Evolutionary conservation across 1,140 invertebrate species (phyloP).

Genomic region (Hestina assimilis): DNA sequence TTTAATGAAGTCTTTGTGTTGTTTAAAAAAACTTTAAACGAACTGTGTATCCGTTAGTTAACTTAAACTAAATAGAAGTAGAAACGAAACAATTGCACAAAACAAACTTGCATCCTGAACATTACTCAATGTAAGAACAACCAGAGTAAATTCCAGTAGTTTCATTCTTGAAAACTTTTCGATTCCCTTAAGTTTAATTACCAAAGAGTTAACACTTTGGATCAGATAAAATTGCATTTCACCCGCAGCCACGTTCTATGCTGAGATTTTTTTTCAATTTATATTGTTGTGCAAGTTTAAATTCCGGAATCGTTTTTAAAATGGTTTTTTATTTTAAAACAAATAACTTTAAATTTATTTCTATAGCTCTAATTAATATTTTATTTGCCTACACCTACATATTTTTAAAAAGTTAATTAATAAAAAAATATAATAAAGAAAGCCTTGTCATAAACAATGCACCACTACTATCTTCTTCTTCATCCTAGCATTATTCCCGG

Average conservation of each 20-base stretch:
- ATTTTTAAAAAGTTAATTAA: too few species aligned
- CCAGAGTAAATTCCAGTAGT: neutral
- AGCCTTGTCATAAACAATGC: too few species aligned
- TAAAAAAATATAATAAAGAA: too few species aligned
- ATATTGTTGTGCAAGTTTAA: slow-evolving; percentile 21
- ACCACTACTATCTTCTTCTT: too few species aligned
- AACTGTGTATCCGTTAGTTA: neutral
- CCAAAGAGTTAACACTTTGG: slow-evolving; percentile 29
- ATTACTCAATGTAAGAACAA: slow-evolving; percentile 17
- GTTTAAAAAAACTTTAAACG: neutral
- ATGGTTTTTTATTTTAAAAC: neutral
- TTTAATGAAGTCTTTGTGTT: too few species aligned
- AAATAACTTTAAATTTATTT: neutral
- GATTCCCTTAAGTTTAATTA: slow-evolving; percentile 50
- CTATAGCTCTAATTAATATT: too few species aligned
- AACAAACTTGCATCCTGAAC: slow-evolving; percentile 15
- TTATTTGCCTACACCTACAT: too few species aligned
- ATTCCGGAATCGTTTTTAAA: neutral
- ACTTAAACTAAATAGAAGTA: slow-evolving; percentile 7
- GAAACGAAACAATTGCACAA: slow-evolving; percentile 9
- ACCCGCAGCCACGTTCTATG: neutral
- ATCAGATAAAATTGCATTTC: slow-evolving; percentile 51
- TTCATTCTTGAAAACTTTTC: slow-evolving; percentile 26
- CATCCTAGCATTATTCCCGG: too few species aligned
- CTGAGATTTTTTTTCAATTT: slow-evolving; percentile 37